phyloP scores from a whole-genome alignment of 1,140 invertebrate genomes.

The Drosophila mayri region DNA sequence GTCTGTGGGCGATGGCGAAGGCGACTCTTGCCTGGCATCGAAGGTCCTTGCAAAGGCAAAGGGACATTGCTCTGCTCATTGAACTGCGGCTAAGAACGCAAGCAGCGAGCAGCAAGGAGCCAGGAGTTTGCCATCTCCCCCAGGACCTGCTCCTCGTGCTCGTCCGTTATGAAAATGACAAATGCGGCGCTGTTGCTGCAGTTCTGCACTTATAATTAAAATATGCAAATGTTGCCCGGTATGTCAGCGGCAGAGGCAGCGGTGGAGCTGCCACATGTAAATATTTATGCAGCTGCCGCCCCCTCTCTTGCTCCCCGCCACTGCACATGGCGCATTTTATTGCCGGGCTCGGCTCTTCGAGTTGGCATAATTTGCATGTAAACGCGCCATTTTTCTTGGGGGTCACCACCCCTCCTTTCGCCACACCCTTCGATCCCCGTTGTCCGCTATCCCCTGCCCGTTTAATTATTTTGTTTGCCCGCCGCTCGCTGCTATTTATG shows the following conservation, averaged over 20 bases:
- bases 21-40: conserved; percentile 38
- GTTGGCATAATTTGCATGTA: conserved; percentile 81
- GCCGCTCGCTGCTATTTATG: conserved; percentile 45
- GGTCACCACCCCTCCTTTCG: conserved; percentile 14
- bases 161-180: conserved; percentile 82
- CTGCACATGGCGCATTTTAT: conserved; percentile 60
- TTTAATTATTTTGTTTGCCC: conserved; percentile 61
- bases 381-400: conserved; percentile 78
- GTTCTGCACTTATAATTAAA: conserved; percentile 79
- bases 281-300: conserved; percentile 70
- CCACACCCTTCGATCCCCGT: neutral
- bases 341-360: conserved; percentile 37
- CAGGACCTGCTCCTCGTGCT: conserved; percentile 31
- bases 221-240: conserved; percentile 77
- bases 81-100: conserved; percentile 74
- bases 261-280: conserved; percentile 71
- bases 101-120: conserved; percentile 1
- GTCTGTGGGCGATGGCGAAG: conserved; percentile 8
- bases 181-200: conserved; percentile 55
- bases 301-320: neutral
- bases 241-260: conserved; percentile 64
- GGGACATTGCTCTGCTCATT: conserved; percentile 82
- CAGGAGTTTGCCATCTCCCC: conserved; percentile 21
- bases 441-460: neutral
- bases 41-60: conserved; percentile 84